phyloP scores from a whole-genome alignment of 2,113 vertebrate species.

The Plecturocebus donacophilus region DNA sequence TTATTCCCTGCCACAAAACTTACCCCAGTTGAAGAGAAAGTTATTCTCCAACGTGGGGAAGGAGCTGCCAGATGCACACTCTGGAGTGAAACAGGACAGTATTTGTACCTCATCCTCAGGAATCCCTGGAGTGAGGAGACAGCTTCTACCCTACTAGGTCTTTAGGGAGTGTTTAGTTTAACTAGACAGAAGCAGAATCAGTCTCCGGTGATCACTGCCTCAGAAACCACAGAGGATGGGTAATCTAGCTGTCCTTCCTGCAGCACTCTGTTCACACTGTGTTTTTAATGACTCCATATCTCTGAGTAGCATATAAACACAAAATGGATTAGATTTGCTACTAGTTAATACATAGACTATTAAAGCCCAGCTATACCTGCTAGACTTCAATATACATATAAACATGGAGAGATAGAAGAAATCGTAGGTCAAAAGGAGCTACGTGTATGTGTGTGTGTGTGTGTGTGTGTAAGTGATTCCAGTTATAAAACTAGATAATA shows the following conservation, averaged over 20 bases:
- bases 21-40: neutral
- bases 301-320: neutral
- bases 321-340: neutral
- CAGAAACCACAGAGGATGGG: neutral
- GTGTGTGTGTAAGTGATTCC: neutral
- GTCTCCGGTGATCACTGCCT: constrained; percentile 25
- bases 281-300: neutral
- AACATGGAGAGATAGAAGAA: neutral
- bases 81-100: neutral
- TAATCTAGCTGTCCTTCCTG: neutral
- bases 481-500: constrained; percentile 45
- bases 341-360: neutral
- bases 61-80: neutral
- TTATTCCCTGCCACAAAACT: constrained; percentile 20
- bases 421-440: neutral
- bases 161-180: neutral
- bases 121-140: neutral
- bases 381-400: neutral
- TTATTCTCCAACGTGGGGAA: neutral
- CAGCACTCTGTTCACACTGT: neutral
- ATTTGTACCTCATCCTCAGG: neutral
- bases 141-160: neutral
- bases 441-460: neutral
- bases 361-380: neutral
- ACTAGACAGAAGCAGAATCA: neutral